Base-by-base conservation (phyloP, 2,797 vertebrate species). In the Anguilla obscura region DNA sequence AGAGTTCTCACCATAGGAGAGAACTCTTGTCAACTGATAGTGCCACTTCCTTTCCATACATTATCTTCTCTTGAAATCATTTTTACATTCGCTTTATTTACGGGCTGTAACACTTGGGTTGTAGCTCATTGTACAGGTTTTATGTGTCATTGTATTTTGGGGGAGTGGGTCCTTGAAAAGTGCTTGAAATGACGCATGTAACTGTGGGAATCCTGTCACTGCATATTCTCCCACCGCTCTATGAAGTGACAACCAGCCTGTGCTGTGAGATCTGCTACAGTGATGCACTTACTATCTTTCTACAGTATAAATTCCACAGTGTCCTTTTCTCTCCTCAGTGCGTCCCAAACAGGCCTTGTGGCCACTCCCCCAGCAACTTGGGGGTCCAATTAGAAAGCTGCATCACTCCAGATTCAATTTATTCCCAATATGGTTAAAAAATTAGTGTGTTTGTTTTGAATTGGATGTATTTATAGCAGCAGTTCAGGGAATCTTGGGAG, bases 381-480 rank as follows among this genome's bases (percentile, higher is more conserved):
- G 84, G 84, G 56, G 14, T 8, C 16, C 84, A 63, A 10, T 82
- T 82, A 24, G 21, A 50, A 30, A 24, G 33, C 30, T 66, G 16
- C 84, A 66, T 85, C 10, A n/a, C 58, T 85, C 16, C 84, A 85
- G 56, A 85, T 60, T 63, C 33, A 36, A 66, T 63, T 24, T 60
- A 36, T 85, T 85, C 84, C 84, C 84, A 85, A 45, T 85, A 60
- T 58, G 84, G 84, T 45, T 58, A 85, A 85, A 66, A 33, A 85
- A 85, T 85, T 18, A 85, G 84, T 9, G 12, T 33, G 84, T 63
- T 60, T 30, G 33, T 58, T 85, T 36, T 85, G 84, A 85, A 30
- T 30, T 30, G 27, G 21, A 27, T 63, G 30, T 85, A 85, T 85
- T 85, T 85, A 85, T 85, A 85, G 84, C 84, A n/a, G 74, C 27